These are phyloP conservation scores for Acomys russatus DNA, from an alignment of 2,797 vertebrate genomes.

Conservation along the genomic window DNA sequence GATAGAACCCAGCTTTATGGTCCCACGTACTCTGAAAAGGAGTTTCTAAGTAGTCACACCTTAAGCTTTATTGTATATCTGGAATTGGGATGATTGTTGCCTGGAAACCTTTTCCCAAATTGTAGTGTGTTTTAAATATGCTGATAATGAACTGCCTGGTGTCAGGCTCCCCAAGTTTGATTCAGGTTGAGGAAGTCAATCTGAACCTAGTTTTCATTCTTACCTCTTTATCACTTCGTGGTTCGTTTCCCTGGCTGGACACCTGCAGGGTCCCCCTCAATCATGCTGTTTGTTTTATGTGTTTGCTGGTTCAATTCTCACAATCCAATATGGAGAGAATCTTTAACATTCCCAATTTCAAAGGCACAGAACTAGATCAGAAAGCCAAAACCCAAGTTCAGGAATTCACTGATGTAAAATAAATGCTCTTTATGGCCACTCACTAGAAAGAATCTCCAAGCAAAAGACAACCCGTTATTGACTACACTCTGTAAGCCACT, in stretches of 20 bases:
- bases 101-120: neutral
- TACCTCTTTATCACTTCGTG: neutral
- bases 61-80: neutral
- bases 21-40: neutral
- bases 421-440: conserved; percentile 42
- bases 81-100: neutral
- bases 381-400: neutral
- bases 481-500: neutral
- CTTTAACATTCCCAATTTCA: conserved; percentile 18
- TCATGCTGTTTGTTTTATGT: neutral
- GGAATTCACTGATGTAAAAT: conserved; percentile 22
- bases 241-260: neutral
- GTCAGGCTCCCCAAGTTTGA: neutral
- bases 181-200: neutral
- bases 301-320: conserved; percentile 52
- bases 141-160: neutral
- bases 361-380: conserved; percentile 22
- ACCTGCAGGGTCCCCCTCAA: neutral
- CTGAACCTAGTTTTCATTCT: neutral
- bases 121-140: neutral
- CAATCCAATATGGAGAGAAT: neutral
- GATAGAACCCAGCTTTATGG: neutral
- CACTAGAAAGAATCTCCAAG: neutral
- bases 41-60: neutral
- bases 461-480: conserved; percentile 26